Evolutionary conservation across 2,888 invertebrate species (phyloP).

Genomic region (Nomada lathburiana): DNA sequence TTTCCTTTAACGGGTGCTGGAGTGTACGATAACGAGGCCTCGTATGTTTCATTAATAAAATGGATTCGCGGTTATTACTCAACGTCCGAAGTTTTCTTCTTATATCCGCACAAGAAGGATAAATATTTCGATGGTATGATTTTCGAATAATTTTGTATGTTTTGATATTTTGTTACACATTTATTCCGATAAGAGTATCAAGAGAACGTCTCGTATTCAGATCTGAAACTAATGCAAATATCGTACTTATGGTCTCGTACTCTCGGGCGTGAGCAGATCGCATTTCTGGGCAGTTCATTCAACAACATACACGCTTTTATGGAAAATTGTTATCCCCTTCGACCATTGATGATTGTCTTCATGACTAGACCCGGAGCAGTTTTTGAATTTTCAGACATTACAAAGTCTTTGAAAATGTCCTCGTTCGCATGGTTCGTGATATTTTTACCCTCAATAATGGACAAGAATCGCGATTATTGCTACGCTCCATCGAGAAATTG

Average conservation of each 20-base stretch:
- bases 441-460: conserved; percentile 34
- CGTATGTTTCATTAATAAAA: conserved; percentile 36
- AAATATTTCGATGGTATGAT: conserved; percentile 15
- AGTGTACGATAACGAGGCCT: neutral
- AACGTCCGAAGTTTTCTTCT: conserved; percentile 40
- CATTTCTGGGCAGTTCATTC: conserved; percentile 19
- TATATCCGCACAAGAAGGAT: neutral
- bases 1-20: neutral
- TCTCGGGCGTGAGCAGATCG: conserved; percentile 34
- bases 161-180: neutral
- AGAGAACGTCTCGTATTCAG: conserved; percentile 21
- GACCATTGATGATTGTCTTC: conserved; percentile 61
- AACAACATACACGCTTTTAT: neutral
- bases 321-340: conserved; percentile 32
- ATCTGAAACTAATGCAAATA: conserved; percentile 1
- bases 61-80: conserved; percentile 35
- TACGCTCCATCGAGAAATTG: conserved; percentile 61
- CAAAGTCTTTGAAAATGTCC: conserved; percentile 60
- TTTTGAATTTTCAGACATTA: conserved; percentile 43
- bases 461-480: conserved; percentile 46
- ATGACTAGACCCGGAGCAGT: conserved; percentile 24
- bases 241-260: conserved; percentile 32
- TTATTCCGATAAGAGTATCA: neutral
- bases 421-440: conserved; percentile 70
- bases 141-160: neutral